Evolutionary conservation across 2,113 vertebrate genomes (phyloP).

Genomic region (Hyla sarda): DNA sequence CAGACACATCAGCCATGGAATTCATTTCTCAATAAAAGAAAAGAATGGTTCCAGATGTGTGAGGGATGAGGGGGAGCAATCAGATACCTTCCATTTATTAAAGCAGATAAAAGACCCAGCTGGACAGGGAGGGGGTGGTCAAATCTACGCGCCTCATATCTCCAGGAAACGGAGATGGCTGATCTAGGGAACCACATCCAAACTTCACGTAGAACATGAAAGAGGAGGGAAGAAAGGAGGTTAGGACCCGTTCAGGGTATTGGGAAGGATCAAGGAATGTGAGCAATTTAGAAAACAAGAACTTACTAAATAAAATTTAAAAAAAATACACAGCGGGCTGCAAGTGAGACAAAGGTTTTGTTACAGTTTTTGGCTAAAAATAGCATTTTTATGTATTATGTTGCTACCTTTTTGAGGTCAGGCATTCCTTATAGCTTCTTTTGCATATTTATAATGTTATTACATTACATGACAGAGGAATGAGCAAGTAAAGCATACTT

Average conservation of each 20-base stretch:
- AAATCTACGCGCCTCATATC: constrained; percentile 41
- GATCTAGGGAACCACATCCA: background rate
- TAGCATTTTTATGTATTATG: constrained; percentile 10
- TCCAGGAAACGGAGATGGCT: constrained; percentile 51
- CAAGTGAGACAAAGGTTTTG: background rate
- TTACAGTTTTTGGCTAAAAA: background rate
- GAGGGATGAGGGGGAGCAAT: constrained; percentile 22
- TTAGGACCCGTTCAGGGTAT: constrained; percentile 5
- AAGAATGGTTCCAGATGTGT: constrained; percentile 55
- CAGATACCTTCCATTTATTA: constrained; percentile 56
- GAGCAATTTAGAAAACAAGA: constrained; percentile 11
- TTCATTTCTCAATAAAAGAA: constrained; percentile 50
- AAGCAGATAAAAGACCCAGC: constrained; percentile 54
- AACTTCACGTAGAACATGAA: constrained; percentile 40
- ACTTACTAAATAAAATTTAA: constrained; percentile 23
- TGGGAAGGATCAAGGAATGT: constrained; percentile 32
- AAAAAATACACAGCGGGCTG: background rate
- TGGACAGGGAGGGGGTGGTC: constrained; percentile 24
- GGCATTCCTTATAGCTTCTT: background rate
- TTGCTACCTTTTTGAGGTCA: background rate
- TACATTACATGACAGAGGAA: background rate
- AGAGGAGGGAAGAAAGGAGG: constrained; percentile 44
- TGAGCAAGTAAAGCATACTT: background rate
- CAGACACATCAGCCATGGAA: constrained; percentile 55
- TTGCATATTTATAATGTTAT: background rate